Conservation (phyloP, 2,888 invertebrate genomes). For the Adelphocoris suturalis region DNA sequence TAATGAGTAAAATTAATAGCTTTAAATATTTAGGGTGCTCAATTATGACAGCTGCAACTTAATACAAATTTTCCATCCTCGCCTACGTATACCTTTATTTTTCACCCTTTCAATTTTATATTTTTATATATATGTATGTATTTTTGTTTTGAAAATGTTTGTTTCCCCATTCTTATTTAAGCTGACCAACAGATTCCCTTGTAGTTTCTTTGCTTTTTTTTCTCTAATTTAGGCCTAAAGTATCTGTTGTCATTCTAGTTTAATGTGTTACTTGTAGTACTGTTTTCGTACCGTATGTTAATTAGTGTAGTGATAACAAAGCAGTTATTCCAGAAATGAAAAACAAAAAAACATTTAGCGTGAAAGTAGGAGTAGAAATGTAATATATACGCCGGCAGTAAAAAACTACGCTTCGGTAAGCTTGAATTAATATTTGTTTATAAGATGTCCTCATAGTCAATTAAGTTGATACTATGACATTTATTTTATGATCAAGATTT, state of each 20-base stretch:
- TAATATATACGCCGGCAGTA: slow-evolving; percentile 49
- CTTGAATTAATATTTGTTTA: slow-evolving; percentile 57
- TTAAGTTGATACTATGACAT: slow-evolving; percentile 51
- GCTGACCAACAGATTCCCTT: slow-evolving; percentile 59
- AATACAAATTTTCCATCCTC: slow-evolving; percentile 65
- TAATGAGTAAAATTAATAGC: slow-evolving; percentile 74
- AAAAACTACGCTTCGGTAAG: slow-evolving; percentile 60
- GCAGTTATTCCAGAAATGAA: slow-evolving; percentile 42
- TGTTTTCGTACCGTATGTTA: slow-evolving; percentile 47
- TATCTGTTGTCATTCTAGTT: neutral
- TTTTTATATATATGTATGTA: slow-evolving; percentile 4
- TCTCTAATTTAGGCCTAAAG: slow-evolving; percentile 62
- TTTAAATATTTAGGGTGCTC: slow-evolving; percentile 76
- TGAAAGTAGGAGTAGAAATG: slow-evolving; percentile 60
- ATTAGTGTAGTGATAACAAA: slow-evolving; percentile 40
- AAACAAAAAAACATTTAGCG: slow-evolving; percentile 41
- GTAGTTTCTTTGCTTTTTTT: slow-evolving; percentile 4
- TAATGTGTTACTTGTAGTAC: slow-evolving; percentile 42
- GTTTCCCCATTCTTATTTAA: neutral
- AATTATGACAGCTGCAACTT: slow-evolving; percentile 73
- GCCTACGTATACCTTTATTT: slow-evolving; percentile 37
- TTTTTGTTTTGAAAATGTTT: neutral
- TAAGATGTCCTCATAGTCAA: slow-evolving; percentile 65
- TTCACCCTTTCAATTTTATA: slow-evolving; percentile 21
- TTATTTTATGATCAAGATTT: slow-evolving; percentile 35